These are phyloP conservation scores for Cyclura pinguis DNA, from an alignment of 2,797 vertebrate genomes.

Conservation along the genomic window DNA sequence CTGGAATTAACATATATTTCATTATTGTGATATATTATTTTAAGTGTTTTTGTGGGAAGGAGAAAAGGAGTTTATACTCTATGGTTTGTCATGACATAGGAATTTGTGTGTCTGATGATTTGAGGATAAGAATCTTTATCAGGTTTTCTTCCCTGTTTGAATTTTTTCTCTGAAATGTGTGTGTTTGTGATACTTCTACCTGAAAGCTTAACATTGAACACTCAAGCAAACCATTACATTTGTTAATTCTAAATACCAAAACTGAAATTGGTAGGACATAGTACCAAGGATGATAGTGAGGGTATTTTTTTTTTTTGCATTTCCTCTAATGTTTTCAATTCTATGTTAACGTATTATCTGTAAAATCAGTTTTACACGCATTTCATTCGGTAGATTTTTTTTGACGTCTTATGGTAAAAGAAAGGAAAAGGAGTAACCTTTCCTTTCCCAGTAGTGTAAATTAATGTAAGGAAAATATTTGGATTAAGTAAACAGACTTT, in stretches of 20 bases:
- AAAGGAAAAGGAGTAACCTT: not conserved
- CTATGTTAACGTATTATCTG: not conserved
- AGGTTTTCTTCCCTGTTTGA: too few relatives aligned
- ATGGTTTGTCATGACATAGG: too few relatives aligned
- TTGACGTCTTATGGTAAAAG: not conserved
- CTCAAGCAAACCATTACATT: not conserved
- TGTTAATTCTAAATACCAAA: not conserved
- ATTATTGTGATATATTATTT: too few relatives aligned
- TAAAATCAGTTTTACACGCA: not conserved
- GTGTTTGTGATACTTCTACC: not conserved
- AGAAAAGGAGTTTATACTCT: too few relatives aligned
- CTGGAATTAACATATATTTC: too few relatives aligned
- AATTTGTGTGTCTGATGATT: too few relatives aligned
- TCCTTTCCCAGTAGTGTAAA: not conserved
- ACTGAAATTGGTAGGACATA: not conserved
- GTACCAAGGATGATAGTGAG: not conserved
- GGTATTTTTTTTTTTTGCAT: not conserved
- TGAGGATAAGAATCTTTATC: too few relatives aligned
- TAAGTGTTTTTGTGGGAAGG: too few relatives aligned
- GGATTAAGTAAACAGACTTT: constrained; percentile 30
- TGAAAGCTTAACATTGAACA: not conserved
- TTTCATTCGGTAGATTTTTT: not conserved
- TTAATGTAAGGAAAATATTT: not conserved
- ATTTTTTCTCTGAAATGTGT: too few relatives aligned
- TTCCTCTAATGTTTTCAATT: not conserved